A percentile compares a stretch with the other conserved stretches of the same genome.
phyloP scores from a whole-genome alignment of 2,113 vertebrate genomes.

The Haplotaxodon microlepis region DNA sequence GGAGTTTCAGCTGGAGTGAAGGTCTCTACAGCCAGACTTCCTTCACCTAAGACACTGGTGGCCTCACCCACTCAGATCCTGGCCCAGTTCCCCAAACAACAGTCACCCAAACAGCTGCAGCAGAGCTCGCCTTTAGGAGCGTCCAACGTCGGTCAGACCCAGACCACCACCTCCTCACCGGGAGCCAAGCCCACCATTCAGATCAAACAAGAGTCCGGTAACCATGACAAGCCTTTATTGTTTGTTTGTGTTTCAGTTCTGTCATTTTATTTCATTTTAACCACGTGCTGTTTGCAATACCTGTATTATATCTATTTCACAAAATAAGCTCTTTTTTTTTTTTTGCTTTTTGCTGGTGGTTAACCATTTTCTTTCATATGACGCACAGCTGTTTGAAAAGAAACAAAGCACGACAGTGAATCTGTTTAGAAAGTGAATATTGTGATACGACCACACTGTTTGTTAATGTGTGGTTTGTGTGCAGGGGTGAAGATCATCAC shows the following conservation, averaged over 20 bases:
- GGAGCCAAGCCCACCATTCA: slow-evolving; percentile 93
- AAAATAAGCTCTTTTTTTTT: neutral
- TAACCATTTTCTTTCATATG: neutral
- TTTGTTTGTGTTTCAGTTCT: neutral
- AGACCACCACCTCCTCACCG: slow-evolving; percentile 70
- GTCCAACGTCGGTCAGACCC: slow-evolving; percentile 62
- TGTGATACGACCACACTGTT: fast-evolving
- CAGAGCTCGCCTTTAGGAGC: slow-evolving; percentile 63
- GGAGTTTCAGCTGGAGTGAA: slow-evolving; percentile 85
- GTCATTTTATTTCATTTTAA: neutral
- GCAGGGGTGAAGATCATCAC: slow-evolving; percentile 98
- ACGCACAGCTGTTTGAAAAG: neutral
- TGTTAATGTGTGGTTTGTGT: neutral
- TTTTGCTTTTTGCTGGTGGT: neutral
- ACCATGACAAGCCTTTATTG: neutral
- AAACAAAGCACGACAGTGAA: neutral
- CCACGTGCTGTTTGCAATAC: neutral
- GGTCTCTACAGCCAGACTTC: slow-evolving; percentile 84
- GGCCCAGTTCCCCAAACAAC: slow-evolving; percentile 91
- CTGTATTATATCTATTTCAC: neutral
- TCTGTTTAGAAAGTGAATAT: neutral
- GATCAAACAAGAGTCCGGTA: slow-evolving; percentile 98
- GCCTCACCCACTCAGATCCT: slow-evolving; percentile 88
- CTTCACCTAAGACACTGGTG: slow-evolving; percentile 88
- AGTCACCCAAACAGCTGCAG: slow-evolving; percentile 78